phyloP scores from a whole-genome alignment of 2,113 vertebrate genomes.

The Chaetops frenatus region DNA sequence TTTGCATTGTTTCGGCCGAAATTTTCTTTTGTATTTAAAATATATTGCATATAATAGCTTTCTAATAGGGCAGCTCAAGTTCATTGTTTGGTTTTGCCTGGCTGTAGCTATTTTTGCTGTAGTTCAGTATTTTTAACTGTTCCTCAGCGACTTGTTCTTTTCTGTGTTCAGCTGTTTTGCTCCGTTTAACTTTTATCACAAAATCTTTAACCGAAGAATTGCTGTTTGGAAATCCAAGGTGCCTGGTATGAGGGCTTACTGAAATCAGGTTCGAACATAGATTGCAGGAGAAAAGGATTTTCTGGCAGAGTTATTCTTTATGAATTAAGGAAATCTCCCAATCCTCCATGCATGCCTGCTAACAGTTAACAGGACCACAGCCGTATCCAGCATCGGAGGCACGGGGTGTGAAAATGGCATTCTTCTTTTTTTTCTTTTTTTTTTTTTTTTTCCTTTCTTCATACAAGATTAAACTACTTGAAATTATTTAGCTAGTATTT shows the following conservation, averaged over 20 bases:
- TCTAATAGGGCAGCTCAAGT: neutral
- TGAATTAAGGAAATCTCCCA: conserved; percentile 36
- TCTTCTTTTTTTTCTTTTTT: neutral
- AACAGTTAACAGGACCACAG: neutral
- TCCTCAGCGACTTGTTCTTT: neutral
- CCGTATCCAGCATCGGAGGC: neutral
- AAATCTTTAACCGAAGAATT: neutral
- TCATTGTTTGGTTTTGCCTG: neutral
- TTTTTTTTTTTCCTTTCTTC: neutral
- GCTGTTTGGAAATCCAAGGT: neutral
- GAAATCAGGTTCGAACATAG: neutral
- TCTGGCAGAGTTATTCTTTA: conserved; percentile 17
- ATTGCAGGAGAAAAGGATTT: neutral
- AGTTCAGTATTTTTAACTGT: neutral
- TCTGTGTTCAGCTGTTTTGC: neutral
- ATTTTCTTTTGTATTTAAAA: neutral
- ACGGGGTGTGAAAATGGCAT: neutral
- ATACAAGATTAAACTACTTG: conserved; percentile 34
- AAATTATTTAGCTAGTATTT: conserved; percentile 50
- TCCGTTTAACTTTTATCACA: conserved; percentile 16
- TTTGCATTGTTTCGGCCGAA: neutral
- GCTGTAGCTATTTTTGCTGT: neutral
- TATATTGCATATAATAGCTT: neutral
- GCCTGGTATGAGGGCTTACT: neutral
- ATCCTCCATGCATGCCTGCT: neutral